A percentile compares a stretch with the other conserved stretches of the same genome.
phyloP scores from a whole-genome alignment of 1,140 invertebrate genomes.

The Heliothis virescens region DNA sequence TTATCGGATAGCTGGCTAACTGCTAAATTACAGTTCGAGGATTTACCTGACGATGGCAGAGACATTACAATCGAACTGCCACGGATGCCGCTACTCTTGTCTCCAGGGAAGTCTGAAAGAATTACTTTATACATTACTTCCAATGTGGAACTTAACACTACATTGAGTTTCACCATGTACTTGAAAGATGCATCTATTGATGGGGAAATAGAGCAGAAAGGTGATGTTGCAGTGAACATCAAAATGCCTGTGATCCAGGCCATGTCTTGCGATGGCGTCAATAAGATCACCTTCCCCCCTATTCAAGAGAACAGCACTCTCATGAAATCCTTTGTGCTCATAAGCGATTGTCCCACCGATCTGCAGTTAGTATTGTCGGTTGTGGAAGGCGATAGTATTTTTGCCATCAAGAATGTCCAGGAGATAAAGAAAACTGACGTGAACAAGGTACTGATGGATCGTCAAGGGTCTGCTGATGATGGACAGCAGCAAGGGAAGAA shows the following conservation, averaged over 20 bases:
- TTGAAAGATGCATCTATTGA: slow-evolving; percentile 77
- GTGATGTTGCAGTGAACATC: slow-evolving; percentile 66
- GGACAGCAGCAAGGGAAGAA: slow-evolving; percentile 47
- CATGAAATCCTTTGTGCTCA: slow-evolving; percentile 72
- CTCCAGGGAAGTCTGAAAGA: slow-evolving; percentile 75
- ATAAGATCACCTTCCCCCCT: slow-evolving; percentile 71
- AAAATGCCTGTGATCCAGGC: slow-evolving; percentile 77
- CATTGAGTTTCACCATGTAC: slow-evolving; percentile 67
- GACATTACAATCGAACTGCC: slow-evolving; percentile 75
- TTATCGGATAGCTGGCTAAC: slow-evolving; percentile 77
- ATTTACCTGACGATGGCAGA: slow-evolving; percentile 57
- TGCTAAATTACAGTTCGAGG: slow-evolving; percentile 70
- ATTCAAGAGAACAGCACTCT: slow-evolving; percentile 66
- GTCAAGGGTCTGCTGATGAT: slow-evolving; percentile 61
- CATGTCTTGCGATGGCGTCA: slow-evolving; percentile 74
- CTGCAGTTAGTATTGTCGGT: slow-evolving; percentile 74
- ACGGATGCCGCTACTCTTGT: slow-evolving; percentile 71
- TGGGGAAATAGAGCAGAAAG: slow-evolving; percentile 66
- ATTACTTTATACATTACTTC: slow-evolving; percentile 74
- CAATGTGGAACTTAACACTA: slow-evolving; percentile 67
- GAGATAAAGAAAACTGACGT: slow-evolving; percentile 77
- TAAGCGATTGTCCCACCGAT: slow-evolving; percentile 75
- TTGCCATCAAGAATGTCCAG: slow-evolving; percentile 73
- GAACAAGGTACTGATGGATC: slow-evolving; percentile 73
- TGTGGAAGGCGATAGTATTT: slow-evolving; percentile 68